phyloP scores from a whole-genome alignment of 2,113 vertebrate genomes.

The Ornithorhynchus anatinus region DNA sequence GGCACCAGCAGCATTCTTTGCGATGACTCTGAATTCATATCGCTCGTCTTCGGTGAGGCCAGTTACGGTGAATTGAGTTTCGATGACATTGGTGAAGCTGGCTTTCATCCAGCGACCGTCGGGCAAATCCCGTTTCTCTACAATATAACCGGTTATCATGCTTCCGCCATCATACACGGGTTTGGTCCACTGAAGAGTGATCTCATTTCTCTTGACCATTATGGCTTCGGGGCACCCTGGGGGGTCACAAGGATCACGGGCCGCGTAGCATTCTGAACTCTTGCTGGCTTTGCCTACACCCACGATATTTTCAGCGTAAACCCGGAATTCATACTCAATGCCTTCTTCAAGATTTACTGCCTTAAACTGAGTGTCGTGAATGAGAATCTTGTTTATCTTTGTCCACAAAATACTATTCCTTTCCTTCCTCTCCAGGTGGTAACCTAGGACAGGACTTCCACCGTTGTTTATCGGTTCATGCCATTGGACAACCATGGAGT shows the following conservation, averaged over 20 bases:
- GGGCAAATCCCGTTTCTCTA: slow-evolving; percentile 96
- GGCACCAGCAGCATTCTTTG: slow-evolving; percentile 93
- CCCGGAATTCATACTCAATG: slow-evolving; percentile 94
- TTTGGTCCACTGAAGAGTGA: slow-evolving; percentile 93
- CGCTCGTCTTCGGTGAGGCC: slow-evolving; percentile 93
- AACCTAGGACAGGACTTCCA: slow-evolving; percentile 89
- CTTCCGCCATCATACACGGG: slow-evolving; percentile 97
- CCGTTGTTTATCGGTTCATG: slow-evolving; percentile 94
- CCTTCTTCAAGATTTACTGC: slow-evolving; percentile 91
- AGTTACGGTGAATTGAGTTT: slow-evolving; percentile 93
- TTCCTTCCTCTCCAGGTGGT: slow-evolving; percentile 96
- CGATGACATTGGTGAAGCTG: slow-evolving; percentile 95
- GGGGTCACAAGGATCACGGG: slow-evolving; percentile 94
- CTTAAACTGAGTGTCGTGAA: slow-evolving; percentile 90
- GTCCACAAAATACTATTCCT: slow-evolving; percentile 97
- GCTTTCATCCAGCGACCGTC: slow-evolving; percentile 97
- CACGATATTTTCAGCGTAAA: slow-evolving; percentile 97
- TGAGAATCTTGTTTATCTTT: slow-evolving; percentile 92
- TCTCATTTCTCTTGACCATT: slow-evolving; percentile 87
- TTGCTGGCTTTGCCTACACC: slow-evolving; percentile 94
- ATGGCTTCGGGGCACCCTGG: slow-evolving; percentile 92
- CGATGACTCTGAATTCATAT: slow-evolving; percentile 97
- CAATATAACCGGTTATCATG: slow-evolving; percentile 91
- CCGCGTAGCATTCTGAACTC: slow-evolving; percentile 91
- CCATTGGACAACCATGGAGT: slow-evolving; percentile 93